A percentile compares a stretch with the other conserved stretches of the same genome.
phyloP scores from a whole-genome alignment of 2,888 invertebrate species.

The Pherbina coryleti region DNA sequence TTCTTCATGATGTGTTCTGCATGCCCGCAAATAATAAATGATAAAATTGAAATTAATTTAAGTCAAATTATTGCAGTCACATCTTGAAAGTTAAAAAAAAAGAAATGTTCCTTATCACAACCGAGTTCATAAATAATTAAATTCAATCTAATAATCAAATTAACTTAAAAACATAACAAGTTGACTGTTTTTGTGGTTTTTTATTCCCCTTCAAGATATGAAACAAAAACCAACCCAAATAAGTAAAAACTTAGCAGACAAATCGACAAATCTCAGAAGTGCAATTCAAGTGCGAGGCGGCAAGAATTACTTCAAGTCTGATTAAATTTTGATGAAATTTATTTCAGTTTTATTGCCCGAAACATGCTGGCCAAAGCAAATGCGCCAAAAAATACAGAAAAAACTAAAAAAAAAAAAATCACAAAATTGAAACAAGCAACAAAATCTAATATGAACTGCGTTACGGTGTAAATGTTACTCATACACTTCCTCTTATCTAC shows the following conservation, averaged over 20 bases:
- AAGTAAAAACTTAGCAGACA: background rate
- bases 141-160: background rate
- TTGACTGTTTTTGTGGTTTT: background rate
- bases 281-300: slow-evolving; percentile 36
- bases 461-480: background rate
- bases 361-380: background rate
- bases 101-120: too few species aligned
- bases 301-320: slow-evolving; percentile 39
- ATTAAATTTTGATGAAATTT: slow-evolving; percentile 43
- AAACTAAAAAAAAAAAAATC: background rate
- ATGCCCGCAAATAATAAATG: too few species aligned
- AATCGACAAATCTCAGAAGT: slow-evolving; percentile 41
- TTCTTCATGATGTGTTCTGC: too few species aligned
- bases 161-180: background rate
- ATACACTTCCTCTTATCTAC: too few species aligned
- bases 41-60: too few species aligned
- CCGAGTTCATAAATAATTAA: too few species aligned
- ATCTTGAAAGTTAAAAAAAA: too few species aligned
- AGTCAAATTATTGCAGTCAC: too few species aligned
- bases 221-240: background rate
- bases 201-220: background rate
- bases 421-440: background rate
- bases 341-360: slow-evolving; percentile 39
- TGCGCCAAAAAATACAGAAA: background rate
- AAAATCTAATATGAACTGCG: background rate